phyloP scores from a whole-genome alignment of 1,140 invertebrate species.

The Paraescarpia echinospica region DNA sequence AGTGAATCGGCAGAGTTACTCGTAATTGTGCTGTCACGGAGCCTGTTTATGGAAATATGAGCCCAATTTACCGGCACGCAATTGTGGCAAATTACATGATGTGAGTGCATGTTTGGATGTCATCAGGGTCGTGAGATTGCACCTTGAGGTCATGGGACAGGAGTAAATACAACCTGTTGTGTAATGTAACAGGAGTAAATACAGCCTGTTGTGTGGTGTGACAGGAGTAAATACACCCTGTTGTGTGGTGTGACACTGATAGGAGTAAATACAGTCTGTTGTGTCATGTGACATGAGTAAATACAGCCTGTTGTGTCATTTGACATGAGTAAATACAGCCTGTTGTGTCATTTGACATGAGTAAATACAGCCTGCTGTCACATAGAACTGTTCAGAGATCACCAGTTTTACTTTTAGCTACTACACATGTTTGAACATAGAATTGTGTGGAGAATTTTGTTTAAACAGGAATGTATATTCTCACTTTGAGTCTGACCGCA shows the following conservation, averaged over 20 bases:
- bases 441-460: too few species aligned
- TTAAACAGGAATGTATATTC: too few species aligned
- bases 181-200: neutral
- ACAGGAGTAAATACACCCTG: neutral
- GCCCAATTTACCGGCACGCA: neutral
- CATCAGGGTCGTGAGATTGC: neutral
- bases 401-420: too few species aligned
- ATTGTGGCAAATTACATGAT: neutral
- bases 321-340: neutral
- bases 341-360: neutral
- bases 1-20: neutral
- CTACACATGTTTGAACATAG: too few species aligned
- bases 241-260: neutral
- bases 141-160: neutral
- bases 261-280: neutral
- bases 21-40: neutral
- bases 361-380: neutral
- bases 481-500: too few species aligned
- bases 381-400: too few species aligned
- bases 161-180: neutral
- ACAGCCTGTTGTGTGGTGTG: neutral
- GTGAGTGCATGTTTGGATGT: neutral
- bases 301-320: neutral
- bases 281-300: neutral
- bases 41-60: neutral